Percentiles rank a stretch among this genome's conserved stretches.
These are phyloP conservation scores for Lordiphosa stackelbergi DNA, from an alignment of 1,140 invertebrate genomes.

Conservation along the genomic window DNA sequence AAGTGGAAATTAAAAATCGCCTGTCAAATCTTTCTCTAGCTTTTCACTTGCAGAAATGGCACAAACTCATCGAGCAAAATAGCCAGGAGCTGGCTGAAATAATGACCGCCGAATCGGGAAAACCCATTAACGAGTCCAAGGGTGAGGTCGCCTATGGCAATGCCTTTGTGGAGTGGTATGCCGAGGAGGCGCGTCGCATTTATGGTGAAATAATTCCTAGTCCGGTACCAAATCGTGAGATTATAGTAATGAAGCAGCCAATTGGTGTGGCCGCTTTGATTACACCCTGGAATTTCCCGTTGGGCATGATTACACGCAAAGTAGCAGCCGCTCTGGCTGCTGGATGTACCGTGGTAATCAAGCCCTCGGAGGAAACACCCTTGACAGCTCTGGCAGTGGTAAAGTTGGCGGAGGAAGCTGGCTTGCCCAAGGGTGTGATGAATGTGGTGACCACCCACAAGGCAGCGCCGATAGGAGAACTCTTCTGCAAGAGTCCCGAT, in stretches of 20 bases:
- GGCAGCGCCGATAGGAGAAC: constrained; percentile 88
- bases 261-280: constrained; percentile 96
- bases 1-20: constrained; percentile 5
- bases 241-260: constrained; percentile 92
- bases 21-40: background rate
- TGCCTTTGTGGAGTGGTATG: constrained; percentile 97
- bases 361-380: constrained; percentile 98
- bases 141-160: constrained; percentile 96
- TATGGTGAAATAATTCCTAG: constrained; percentile 93
- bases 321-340: constrained; percentile 94
- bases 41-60: constrained; percentile 82
- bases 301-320: constrained; percentile 99
- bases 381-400: constrained; percentile 93
- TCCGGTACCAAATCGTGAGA: constrained; percentile 86
- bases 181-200: constrained; percentile 94
- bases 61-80: constrained; percentile 86
- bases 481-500: constrained; percentile 89
- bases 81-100: constrained; percentile 88
- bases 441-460: constrained; percentile 93
- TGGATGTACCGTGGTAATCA: constrained; percentile 96
- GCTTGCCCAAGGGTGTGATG: constrained; percentile 89
- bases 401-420: constrained; percentile 86
- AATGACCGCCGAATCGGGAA: constrained; percentile 94
- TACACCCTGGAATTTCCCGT: constrained; percentile 99
- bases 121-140: constrained; percentile 91